Base-by-base conservation (phyloP, 2,888 invertebrate genomes). In the Drosophila eohydei region DNA sequence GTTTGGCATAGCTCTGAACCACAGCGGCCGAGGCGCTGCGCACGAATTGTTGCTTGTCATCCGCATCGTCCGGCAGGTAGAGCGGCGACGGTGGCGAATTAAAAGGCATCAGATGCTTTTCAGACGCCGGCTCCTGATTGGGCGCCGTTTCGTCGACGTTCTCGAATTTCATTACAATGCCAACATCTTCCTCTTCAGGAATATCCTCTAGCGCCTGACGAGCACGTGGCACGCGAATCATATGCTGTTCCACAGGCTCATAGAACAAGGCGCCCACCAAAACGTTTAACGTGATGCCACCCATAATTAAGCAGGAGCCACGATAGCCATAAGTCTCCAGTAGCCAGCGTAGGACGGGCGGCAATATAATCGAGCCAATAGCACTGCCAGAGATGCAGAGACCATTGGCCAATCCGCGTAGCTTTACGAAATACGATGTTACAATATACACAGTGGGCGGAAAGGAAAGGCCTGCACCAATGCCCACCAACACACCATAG, bases 371-470 rank as follows among this genome's bases (percentile, higher is more conserved):
- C 48, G 97, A 96, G 14, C 97, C 97, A 77, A 97, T 94, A 0
- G 97, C 97, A 81, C 97, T 97, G 16, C 97, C 97, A 0, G 97
- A 97, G 93, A 97, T 97, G 86, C 97, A 97, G 28, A 97, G 95
- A 0, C 97, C 97, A 92, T 97, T 97, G 48, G 97, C 97, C 14
- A 97, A 94, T 0, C 97, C 97, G 50, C 97, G 94, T 11, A 95
- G 93, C 52, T 95, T 94, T 46, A 96, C 95, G 92, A 97, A 97
- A 93, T 97, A 97, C 68, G 96, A 96, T 57, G 97, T 97, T 78
- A 97, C 97, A 81, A 97, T 97, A 93, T 97, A 97, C 40, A 97
- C 97, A 0, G 97, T 97, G 3, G 97, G 97, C 1, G 97, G 97
- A 93, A 97, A 97, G 1, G 97, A 95, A 9, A 97, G 93, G 0